These are phyloP conservation scores for Hipparchia semele DNA, from an alignment of 2,888 invertebrate species.

Conservation along the genomic window DNA sequence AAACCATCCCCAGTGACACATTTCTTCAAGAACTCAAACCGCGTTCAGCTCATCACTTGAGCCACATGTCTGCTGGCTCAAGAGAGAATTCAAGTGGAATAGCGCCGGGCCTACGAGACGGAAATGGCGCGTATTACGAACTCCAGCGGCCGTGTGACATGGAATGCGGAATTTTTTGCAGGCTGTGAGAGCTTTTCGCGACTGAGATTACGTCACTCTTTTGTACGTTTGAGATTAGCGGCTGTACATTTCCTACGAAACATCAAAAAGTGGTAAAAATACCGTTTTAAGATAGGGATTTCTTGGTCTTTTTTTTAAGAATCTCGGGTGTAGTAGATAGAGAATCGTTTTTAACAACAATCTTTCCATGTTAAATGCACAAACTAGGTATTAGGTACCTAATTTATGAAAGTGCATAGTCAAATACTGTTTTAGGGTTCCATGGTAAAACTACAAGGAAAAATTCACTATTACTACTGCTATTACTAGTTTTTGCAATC, in stretches of 20 bases:
- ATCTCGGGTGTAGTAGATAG: background rate
- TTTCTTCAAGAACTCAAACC: background rate
- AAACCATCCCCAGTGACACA: background rate
- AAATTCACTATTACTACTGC: too few species aligned
- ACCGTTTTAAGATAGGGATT: background rate
- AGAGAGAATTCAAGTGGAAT: constrained; percentile 61
- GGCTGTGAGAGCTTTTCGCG: constrained; percentile 9
- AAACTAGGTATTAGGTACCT: too few species aligned
- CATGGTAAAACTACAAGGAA: too few species aligned
- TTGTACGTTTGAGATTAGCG: constrained; percentile 16
- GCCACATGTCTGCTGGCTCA: constrained; percentile 47
- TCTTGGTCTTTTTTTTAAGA: background rate
- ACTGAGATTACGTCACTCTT: constrained; percentile 24
- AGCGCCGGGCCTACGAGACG: constrained; percentile 49
- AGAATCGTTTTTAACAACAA: too few species aligned
- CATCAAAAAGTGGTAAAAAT: background rate
- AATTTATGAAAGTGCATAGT: too few species aligned
- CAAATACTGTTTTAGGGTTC: too few species aligned
- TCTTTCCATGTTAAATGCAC: too few species aligned
- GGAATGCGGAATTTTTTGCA: constrained; percentile 34
- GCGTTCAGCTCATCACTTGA: constrained; percentile 38
- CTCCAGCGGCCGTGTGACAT: constrained; percentile 37
- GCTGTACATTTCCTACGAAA: constrained; percentile 11
- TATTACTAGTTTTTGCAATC: too few species aligned
- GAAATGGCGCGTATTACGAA: constrained; percentile 45